Conservation (phyloP, 2,797 vertebrate species). For the Lutjanus argentimaculatus region DNA sequence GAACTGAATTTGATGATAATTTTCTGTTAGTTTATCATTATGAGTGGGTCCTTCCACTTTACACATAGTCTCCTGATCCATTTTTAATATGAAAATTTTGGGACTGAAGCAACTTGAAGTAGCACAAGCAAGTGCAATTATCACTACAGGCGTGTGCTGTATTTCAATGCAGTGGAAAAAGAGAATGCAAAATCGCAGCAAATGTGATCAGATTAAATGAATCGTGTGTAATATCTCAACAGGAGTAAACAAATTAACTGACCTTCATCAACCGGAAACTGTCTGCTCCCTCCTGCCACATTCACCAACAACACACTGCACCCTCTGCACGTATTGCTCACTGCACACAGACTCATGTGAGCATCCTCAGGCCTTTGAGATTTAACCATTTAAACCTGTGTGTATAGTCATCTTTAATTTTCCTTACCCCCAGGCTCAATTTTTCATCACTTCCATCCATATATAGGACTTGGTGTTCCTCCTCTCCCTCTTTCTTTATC, state of each 20-base stretch:
- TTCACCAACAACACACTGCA: conserved; percentile 15
- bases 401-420: conserved; percentile 42
- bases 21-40: not conserved
- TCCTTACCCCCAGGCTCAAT: conserved; percentile 21
- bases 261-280: conserved; percentile 11
- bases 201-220: conserved; percentile 1
- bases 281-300: conserved; percentile 3
- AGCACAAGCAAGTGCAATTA: conserved; percentile 11
- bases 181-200: not conserved
- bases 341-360: not conserved
- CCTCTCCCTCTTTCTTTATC: conserved; percentile 20
- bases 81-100: conserved; percentile 14
- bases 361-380: conserved; percentile 26
- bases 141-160: not conserved
- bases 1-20: not conserved
- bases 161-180: not conserved
- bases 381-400: conserved; percentile 33
- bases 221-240: conserved; percentile 19
- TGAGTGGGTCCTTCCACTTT: not conserved
- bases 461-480: not conserved
- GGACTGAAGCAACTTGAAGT: conserved; percentile 38
- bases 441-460: conserved; percentile 37
- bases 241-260: conserved; percentile 21
- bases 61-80: not conserved
- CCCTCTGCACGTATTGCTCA: not conserved